phyloP scores from a whole-genome alignment of 2,888 invertebrate species.

The Microdon myrmicae region DNA sequence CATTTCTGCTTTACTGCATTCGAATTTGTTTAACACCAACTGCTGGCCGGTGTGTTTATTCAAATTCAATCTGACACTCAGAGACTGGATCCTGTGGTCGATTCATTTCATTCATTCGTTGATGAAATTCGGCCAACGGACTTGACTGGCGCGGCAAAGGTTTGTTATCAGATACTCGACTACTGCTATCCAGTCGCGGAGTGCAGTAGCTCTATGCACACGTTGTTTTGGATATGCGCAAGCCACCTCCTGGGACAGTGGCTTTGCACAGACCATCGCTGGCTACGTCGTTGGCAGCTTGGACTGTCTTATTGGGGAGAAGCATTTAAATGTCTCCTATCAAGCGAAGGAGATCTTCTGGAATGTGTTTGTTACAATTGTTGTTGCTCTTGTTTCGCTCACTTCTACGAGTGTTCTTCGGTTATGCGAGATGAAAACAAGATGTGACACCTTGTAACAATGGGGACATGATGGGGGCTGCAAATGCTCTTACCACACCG shows the following conservation, averaged over 20 bases:
- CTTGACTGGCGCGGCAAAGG: neutral
- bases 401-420: too few species aligned
- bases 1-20: slow-evolving; percentile 52
- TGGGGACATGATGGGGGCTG: too few species aligned
- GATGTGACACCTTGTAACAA: too few species aligned
- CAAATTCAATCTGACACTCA: slow-evolving; percentile 39
- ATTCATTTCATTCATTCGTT: slow-evolving; percentile 46
- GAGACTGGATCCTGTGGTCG: too few species aligned
- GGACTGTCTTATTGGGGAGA: slow-evolving; percentile 38
- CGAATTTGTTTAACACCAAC: slow-evolving; percentile 51
- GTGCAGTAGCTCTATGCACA: slow-evolving; percentile 40
- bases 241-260: slow-evolving; percentile 22
- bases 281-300: slow-evolving; percentile 10
- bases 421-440: too few species aligned
- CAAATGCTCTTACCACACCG: too few species aligned
- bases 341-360: slow-evolving; percentile 36
- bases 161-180: slow-evolving; percentile 38
- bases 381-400: too few species aligned
- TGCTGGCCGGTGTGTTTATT: slow-evolving; percentile 42
- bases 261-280: slow-evolving; percentile 5
- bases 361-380: slow-evolving; percentile 4
- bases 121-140: slow-evolving; percentile 7
- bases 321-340: slow-evolving; percentile 51
- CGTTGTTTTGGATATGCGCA: slow-evolving; percentile 24
- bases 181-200: slow-evolving; percentile 38